A percentile compares a stretch with the other conserved stretches of the same genome.
Conservation (phyloP, 2,888 invertebrate genomes). For the Cremastobaeus sp. region DNA sequence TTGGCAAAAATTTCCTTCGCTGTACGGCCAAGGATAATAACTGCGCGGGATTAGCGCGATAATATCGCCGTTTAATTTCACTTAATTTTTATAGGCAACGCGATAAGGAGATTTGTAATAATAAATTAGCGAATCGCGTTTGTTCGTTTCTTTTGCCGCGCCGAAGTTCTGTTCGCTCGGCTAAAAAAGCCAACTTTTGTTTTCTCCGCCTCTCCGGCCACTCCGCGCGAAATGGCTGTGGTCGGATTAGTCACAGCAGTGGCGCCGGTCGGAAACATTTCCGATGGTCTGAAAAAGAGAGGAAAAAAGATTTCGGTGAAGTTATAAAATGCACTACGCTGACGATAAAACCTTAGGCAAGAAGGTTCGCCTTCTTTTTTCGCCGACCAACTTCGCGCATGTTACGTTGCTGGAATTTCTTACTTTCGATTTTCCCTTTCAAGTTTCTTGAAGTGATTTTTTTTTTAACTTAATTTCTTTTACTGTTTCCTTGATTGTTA, state of each 20-base stretch:
- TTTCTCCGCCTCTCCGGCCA: neutral
- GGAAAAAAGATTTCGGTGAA: slow-evolving; percentile 29
- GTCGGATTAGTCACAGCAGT: slow-evolving; percentile 36
- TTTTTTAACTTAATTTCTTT: too few species aligned
- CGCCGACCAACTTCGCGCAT: slow-evolving; percentile 23
- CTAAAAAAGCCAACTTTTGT: slow-evolving; percentile 20
- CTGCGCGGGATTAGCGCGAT: slow-evolving; percentile 7
- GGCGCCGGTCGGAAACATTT: slow-evolving; percentile 47
- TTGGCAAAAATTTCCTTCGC: slow-evolving; percentile 3
- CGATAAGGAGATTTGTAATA: slow-evolving; percentile 8
- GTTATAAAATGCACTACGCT: slow-evolving; percentile 42
- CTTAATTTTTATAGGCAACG: slow-evolving; percentile 16
- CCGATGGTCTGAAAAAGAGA: slow-evolving; percentile 30
- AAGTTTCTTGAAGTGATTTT: too few species aligned
- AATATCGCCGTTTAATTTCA: slow-evolving; percentile 27
- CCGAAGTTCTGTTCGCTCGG: slow-evolving; percentile 22
- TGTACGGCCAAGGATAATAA: slow-evolving; percentile 7
- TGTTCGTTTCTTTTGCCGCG: slow-evolving; percentile 1
- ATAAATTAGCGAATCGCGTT: slow-evolving; percentile 17
- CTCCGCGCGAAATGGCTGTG: slow-evolving; percentile 8
- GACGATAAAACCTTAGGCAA: slow-evolving; percentile 35
- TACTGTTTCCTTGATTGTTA: too few species aligned
- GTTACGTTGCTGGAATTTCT: slow-evolving; percentile 18
- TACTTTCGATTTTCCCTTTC: too few species aligned
- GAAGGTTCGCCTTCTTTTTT: slow-evolving; percentile 26